A percentile compares a stretch with the other conserved stretches of the same genome.
Conservation (phyloP, 1,140 invertebrate genomes). For the Drosophila yakuba region DNA sequence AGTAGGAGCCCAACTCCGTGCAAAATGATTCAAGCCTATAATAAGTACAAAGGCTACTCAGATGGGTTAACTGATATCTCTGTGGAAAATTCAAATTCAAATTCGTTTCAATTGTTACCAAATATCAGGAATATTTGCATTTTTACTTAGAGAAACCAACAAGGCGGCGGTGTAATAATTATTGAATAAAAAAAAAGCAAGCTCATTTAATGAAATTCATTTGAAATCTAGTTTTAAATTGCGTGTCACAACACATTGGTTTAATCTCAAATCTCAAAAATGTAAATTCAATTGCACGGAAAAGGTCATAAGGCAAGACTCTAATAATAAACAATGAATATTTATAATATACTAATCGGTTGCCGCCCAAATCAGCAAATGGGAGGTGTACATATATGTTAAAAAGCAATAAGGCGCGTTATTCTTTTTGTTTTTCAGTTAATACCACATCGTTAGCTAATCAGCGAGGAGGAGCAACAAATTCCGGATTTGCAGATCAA, state of each 20-base stretch:
- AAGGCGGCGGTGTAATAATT: too few species aligned
- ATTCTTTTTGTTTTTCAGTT: neutral
- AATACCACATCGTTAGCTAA: slow-evolving; percentile 39
- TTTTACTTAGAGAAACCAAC: too few species aligned
- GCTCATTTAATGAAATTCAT: neutral
- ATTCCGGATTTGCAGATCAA: neutral
- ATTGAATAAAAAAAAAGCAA: too few species aligned
- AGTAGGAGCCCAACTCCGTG: slow-evolving; percentile 17
- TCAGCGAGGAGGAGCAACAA: slow-evolving; percentile 22
- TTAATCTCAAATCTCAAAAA: neutral
- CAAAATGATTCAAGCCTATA: slow-evolving; percentile 44
- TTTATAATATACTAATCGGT: neutral
- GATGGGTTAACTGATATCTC: neutral
- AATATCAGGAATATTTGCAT: neutral
- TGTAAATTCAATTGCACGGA: neutral
- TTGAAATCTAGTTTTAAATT: neutral
- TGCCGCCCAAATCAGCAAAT: too few species aligned
- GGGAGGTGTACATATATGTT: too few species aligned
- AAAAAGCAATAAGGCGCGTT: too few species aligned
- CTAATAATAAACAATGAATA: neutral
- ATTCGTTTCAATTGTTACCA: slow-evolving; percentile 2
- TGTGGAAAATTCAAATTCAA: slow-evolving; percentile 3
- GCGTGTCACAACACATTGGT: neutral
- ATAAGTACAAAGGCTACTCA: neutral
- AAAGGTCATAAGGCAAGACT: neutral